Conservation (phyloP, 2,113 vertebrate species). For the Antechinus flavipes region DNA sequence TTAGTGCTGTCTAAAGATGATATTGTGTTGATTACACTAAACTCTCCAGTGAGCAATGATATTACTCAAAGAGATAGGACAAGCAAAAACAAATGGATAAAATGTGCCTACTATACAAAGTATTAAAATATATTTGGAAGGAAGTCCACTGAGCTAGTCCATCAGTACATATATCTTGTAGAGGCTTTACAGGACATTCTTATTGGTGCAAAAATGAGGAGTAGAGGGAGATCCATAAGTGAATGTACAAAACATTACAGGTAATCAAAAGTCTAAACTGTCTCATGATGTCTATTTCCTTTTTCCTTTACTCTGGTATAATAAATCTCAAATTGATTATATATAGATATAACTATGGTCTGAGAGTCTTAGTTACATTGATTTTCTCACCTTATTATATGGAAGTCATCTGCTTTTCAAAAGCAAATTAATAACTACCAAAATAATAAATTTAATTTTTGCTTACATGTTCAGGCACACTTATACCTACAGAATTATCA, state of each 20-base stretch:
- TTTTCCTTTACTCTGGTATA: neutral
- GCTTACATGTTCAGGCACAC: neutral
- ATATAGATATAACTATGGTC: no score
- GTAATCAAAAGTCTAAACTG: neutral
- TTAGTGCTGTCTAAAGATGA: neutral
- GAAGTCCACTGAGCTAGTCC: neutral
- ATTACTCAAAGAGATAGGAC: neutral
- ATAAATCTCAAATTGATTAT: neutral
- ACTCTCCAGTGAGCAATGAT: neutral
- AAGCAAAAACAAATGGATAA: neutral
- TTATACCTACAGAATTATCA: constrained; percentile 6
- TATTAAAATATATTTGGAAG: neutral
- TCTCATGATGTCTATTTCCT: neutral
- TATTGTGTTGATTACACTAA: neutral
- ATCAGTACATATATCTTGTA: neutral
- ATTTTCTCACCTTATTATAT: constrained; percentile 23
- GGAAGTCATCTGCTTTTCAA: neutral
- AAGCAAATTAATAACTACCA: constrained; percentile 41
- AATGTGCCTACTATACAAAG: neutral
- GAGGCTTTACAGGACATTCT: neutral
- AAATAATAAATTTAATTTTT: constrained; percentile 37
- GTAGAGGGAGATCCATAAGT: neutral
- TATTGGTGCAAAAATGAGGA: neutral
- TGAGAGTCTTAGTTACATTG: neutral
- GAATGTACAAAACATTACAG: neutral